Percentiles rank a stretch among this genome's conserved stretches.
Evolutionary conservation across 1,140 invertebrate species (phyloP).

Genomic region (Heliconius himera): DNA sequence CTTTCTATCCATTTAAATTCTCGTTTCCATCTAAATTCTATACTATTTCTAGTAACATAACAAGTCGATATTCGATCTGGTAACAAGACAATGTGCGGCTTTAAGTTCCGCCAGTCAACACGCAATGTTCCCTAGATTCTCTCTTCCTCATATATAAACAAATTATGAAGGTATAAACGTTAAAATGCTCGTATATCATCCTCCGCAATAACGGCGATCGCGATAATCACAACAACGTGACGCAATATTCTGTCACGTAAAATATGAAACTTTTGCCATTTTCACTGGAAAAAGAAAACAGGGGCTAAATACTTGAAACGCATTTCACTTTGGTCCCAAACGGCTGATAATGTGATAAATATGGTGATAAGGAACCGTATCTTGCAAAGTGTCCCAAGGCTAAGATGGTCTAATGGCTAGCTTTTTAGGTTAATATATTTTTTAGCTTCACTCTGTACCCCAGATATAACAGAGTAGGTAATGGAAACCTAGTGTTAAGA

Average conservation of each 20-base stretch:
- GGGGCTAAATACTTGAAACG: slow-evolving; percentile 16
- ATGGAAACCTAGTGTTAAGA: no score
- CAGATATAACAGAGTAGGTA: no score
- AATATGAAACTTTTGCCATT: slow-evolving; percentile 27
- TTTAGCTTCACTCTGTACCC: no score
- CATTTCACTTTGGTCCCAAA: slow-evolving; percentile 1
- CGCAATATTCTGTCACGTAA: slow-evolving; percentile 25
- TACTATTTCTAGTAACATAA: no score
- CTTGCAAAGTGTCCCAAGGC: neutral
- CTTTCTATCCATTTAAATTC: no score
- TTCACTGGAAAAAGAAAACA: slow-evolving; percentile 29
- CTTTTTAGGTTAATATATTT: neutral
- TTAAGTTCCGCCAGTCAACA: no score
- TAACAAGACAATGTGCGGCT: no score
- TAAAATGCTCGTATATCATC: slow-evolving; percentile 9
- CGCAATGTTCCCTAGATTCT: no score
- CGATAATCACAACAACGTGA: slow-evolving; percentile 27
- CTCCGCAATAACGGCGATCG: slow-evolving; percentile 18
- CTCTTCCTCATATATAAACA: no score
- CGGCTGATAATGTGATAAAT: neutral
- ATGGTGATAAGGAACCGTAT: neutral
- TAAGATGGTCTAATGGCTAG: neutral
- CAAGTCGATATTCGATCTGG: no score
- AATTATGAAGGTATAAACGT: neutral
- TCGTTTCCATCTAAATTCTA: no score